These are phyloP conservation scores for Dicaeum eximium DNA, from an alignment of 2,113 vertebrate genomes.

Conservation along the genomic window DNA sequence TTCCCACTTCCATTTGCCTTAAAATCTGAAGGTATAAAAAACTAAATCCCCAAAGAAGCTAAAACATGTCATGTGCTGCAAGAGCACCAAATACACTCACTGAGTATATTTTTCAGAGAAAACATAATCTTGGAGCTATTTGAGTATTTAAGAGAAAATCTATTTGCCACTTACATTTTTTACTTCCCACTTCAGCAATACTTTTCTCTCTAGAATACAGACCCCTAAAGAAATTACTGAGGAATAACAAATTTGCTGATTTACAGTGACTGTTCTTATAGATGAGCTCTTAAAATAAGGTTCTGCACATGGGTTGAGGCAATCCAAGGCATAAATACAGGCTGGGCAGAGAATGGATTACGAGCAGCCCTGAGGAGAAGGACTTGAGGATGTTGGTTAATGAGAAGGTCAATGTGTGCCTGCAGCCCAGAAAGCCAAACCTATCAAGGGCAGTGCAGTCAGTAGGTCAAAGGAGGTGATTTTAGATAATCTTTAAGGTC, in stretches of 20 bases:
- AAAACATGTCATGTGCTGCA: neutral
- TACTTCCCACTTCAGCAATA: neutral
- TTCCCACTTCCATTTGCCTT: neutral
- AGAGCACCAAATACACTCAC: neutral
- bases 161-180: conserved; percentile 2
- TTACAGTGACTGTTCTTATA: neutral
- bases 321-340: neutral
- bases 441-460: neutral
- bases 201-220: neutral
- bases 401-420: neutral
- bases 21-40: neutral
- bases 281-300: neutral
- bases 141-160: neutral
- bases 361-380: neutral
- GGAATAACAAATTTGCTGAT: neutral
- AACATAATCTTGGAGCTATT: neutral
- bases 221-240: neutral
- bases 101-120: neutral
- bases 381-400: neutral
- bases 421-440: neutral
- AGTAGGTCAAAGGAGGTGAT: neutral
- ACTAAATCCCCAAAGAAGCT: neutral
- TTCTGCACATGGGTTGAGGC: neutral
- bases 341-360: neutral
- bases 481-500: neutral